Base-by-base conservation (phyloP, 2,113 vertebrate genomes). In the Falco punctatus region DNA sequence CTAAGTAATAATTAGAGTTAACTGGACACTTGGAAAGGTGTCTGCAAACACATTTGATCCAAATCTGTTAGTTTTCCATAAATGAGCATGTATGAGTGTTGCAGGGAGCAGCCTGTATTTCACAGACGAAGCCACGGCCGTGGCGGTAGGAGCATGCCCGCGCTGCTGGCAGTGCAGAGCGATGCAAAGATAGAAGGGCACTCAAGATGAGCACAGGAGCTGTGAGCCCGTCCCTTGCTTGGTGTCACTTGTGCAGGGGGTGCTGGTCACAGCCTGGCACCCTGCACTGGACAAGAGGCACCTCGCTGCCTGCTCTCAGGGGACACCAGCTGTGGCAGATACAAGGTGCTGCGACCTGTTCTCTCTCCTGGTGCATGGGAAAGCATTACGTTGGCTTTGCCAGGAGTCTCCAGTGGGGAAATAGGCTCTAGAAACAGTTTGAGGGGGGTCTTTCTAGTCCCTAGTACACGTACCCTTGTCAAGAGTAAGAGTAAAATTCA, bases 61-160 rank as follows among this genome's bases (percentile, higher is more conserved):
- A 35, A 65, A 30, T 2, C 33, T 2, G 4, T 13, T 15, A 5
- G 30, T 10, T 71, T 66, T 32, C 58, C 32, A 8, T 40, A 20
- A 35, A 55, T 8, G 21, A 8, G 62, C 22, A 48, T 5, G 3
- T 6, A 0, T 2, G 46, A 57, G 17, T 6, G 2, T 16, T 24
- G 61, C 57, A 48, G 84, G 13, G 62, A 49, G 17, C 75, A 70
- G 67, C 58, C 19, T 12, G 49, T 4, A 0, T 19, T 9, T 33
- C 0, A 1, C 61, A 33, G 81, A 2, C 13, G 46, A 11, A 66
- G 70, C 33, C 6, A 1, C 3, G 69, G 69, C 11, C 0, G 27
- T 26, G 69, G 54, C 0, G 19, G 48, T 2, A 20, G 71, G n/a
- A 51, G 8, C 0, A 0, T 30, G 55, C 38, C 44, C 13, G 44